Conservation (phyloP, 2,113 vertebrate species). For the Raphicerus campestris region DNA sequence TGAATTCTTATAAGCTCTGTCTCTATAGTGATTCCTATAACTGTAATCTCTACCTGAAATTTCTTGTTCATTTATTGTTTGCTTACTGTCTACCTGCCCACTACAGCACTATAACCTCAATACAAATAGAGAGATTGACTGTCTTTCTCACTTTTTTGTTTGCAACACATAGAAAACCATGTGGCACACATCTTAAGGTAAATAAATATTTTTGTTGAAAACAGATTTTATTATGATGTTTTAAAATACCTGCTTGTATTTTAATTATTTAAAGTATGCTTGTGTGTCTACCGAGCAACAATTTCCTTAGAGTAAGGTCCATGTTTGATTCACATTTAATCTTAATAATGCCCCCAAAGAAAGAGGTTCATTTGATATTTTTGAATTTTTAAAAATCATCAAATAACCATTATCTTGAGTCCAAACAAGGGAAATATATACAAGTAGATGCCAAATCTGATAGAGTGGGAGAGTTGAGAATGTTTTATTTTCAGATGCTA, state of each 20-base stretch:
- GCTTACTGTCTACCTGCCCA: neutral
- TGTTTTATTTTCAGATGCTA: neutral
- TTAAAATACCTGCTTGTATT: neutral
- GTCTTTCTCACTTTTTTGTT: neutral
- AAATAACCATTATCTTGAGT: neutral
- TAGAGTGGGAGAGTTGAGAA: neutral
- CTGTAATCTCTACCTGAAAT: neutral
- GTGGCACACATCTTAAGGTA: neutral
- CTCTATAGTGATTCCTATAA: neutral
- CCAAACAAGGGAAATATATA: neutral
- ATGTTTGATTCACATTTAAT: neutral
- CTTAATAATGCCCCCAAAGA: neutral
- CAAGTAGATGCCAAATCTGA: neutral
- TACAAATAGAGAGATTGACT: neutral
- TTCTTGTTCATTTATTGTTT: neutral
- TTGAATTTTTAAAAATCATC: neutral
- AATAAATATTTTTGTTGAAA: neutral
- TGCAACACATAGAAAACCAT: neutral
- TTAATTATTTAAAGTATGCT: neutral
- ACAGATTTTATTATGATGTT: neutral
- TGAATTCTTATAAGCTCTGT: neutral
- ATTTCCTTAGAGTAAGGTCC: neutral
- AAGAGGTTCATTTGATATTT: neutral
- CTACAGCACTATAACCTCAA: neutral
- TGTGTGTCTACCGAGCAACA: neutral